Evolutionary conservation across 2,888 invertebrate species (phyloP), one percentile per base, ranked within the genome.

Genomic region (Tubulanus polymorphus): DNA sequence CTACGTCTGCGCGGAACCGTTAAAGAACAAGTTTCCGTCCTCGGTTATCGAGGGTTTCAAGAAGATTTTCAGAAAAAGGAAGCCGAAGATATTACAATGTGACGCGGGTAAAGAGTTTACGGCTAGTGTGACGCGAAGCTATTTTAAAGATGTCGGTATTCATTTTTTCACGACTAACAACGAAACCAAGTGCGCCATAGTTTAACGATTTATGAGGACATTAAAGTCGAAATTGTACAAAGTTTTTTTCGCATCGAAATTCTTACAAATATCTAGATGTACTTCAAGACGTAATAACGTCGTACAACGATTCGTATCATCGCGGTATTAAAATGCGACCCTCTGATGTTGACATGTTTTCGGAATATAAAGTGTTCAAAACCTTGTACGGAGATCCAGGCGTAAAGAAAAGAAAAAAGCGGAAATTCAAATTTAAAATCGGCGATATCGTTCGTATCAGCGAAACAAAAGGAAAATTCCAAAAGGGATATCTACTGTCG

Each of bases 111-210:
- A 18, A 15, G 66, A 69, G 41, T 70, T 68, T 56, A 37, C 35
- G 12, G 68, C 68, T 45, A 32, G 53, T 51, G 46, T 25, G 8
- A 49, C 61, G 48, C 53, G 52, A 46, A 15, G 27, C 12, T 59
- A 53, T 50, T 1, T 64, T 20, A 57, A 58, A 23, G 37, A 56
- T 20, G 54, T 63, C 20, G 59, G 64, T 3, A 52, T 65, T 1
- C 25, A 62, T 23, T 68, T 63, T 61, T 67, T 69, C 37, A 64
- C 63, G 1, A 66, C 69, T 0, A 55, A 68, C 57, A 63, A 60
- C 2, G 67, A 69, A 37, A 64, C 65, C 5, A 76, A 77, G 59
- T 68, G 70, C 1, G 56, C 63, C 1, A 57, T 75, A 2, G 64
- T 69, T 3, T 74, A 76, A 61, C 51, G 76, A 3, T 69, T 59